Evolutionary conservation across 2,797 vertebrate genomes (phyloP).

Genomic region (Cheirogaleus major): DNA sequence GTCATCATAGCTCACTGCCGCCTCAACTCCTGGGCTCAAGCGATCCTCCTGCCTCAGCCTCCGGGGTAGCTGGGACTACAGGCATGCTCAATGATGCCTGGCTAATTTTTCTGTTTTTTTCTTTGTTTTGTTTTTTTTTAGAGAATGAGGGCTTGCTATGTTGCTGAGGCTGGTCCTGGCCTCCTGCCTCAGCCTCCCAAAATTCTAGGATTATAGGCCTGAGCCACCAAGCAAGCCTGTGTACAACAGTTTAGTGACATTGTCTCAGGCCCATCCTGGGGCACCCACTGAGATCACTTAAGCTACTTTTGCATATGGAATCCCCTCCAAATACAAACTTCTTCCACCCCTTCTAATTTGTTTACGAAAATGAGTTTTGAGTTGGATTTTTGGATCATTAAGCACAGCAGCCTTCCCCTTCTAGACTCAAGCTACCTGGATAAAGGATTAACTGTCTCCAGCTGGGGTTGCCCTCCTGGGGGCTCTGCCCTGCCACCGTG

Average conservation of each 20-base stretch:
- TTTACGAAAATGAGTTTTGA: not conserved
- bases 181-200: not conserved
- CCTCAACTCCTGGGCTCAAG: not conserved
- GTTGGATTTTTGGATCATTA: not conserved
- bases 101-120: not conserved
- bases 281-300: not conserved
- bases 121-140: not conserved
- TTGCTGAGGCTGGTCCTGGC: not conserved
- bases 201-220: not conserved
- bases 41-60: not conserved
- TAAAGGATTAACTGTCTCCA: not conserved
- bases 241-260: rapidly evolving
- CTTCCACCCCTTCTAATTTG: not conserved
- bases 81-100: not conserved
- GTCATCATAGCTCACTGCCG: not conserved
- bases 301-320: not conserved
- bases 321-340: not conserved
- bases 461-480: not conserved
- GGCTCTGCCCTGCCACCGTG: rapidly evolving
- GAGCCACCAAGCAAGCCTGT: not conserved
- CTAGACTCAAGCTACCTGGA: not conserved
- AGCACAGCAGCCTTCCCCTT: not conserved
- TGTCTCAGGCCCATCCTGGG: not conserved
- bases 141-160: not conserved
- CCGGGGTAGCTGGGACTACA: not conserved